These are phyloP conservation scores for Phalacrocorax carbo DNA, from an alignment of 2,113 vertebrate genomes.

Conservation along the genomic window DNA sequence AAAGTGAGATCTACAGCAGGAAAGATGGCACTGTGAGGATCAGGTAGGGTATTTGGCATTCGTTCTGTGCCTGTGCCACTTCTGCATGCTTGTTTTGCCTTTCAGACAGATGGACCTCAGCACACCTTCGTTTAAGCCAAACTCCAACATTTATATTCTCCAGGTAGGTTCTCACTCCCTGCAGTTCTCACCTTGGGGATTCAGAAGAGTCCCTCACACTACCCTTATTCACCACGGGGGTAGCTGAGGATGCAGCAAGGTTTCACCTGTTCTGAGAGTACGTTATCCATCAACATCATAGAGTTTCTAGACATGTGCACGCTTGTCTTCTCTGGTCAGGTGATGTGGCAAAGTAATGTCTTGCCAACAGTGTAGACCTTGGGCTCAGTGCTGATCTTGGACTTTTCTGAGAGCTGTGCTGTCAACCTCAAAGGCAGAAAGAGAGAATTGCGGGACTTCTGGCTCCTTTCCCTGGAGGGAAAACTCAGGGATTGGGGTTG, in stretches of 20 bases:
- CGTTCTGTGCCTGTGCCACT: constrained; percentile 28
- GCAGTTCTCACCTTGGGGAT: neutral
- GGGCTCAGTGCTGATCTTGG: neutral
- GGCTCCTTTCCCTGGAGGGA: neutral
- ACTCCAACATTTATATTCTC: neutral
- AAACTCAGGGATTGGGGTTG: neutral
- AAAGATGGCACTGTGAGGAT: constrained; percentile 13
- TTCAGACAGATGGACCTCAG: constrained; percentile 63
- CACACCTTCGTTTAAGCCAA: neutral
- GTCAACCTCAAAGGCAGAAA: neutral
- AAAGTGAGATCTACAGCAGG: constrained; percentile 1
- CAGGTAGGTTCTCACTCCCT: neutral
- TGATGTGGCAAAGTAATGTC: neutral
- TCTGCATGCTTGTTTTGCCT: constrained; percentile 41
- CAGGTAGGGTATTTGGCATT: constrained; percentile 43
- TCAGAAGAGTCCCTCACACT: neutral
- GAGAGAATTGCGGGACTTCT: neutral
- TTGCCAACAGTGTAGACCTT: neutral
- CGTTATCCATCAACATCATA: neutral
- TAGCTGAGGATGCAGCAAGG: neutral
- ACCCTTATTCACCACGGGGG: neutral
- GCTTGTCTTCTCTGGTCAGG: neutral
- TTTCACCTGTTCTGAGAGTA: neutral
- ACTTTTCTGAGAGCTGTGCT: neutral
- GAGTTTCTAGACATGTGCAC: neutral